A percentile compares a stretch with the other conserved stretches of the same genome.
Conservation (phyloP, 2,888 invertebrate genomes). For the Drosophila rubida region DNA sequence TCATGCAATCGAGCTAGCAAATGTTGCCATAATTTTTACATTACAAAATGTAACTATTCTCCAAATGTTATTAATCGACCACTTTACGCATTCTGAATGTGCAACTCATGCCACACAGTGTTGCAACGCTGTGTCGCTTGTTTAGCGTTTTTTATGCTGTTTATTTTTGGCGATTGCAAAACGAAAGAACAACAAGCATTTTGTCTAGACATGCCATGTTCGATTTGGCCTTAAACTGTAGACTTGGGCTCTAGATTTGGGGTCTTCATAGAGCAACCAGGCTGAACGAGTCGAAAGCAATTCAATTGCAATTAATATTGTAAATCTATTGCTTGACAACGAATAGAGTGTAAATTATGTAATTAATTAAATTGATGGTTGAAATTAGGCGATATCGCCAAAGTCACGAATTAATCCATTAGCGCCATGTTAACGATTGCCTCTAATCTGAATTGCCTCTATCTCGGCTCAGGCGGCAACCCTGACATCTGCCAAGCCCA, state of each 20-base stretch:
- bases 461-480: conserved; percentile 47
- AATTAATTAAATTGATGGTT: conserved; percentile 7
- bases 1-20: conserved; percentile 28
- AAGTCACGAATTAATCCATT: conserved; percentile 61
- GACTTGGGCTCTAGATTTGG: conserved; percentile 16
- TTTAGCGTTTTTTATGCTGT: neutral
- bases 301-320: neutral
- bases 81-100: conserved; percentile 65
- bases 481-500: conserved; percentile 79
- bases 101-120: conserved; percentile 60
- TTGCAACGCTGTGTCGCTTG: conserved; percentile 30
- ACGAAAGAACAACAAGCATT: conserved; percentile 69
- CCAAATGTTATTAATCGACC: conserved; percentile 67
- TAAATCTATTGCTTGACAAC: neutral
- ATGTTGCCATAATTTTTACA: conserved; percentile 63
- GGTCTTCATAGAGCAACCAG: conserved; percentile 14
- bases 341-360: conserved; percentile 1
- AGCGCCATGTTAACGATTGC: conserved; percentile 61
- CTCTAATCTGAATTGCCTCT: conserved; percentile 37
- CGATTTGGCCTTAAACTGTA: conserved; percentile 62
- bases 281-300: neutral
- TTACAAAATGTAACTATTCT: conserved; percentile 60
- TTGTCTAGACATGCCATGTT: conserved; percentile 71
- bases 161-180: conserved; percentile 32
- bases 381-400: conserved; percentile 50